Percentiles rank a stretch among this genome's conserved stretches.
Evolutionary conservation across 1,140 invertebrate species (phyloP).

Genomic region (Aphidius ervi): DNA sequence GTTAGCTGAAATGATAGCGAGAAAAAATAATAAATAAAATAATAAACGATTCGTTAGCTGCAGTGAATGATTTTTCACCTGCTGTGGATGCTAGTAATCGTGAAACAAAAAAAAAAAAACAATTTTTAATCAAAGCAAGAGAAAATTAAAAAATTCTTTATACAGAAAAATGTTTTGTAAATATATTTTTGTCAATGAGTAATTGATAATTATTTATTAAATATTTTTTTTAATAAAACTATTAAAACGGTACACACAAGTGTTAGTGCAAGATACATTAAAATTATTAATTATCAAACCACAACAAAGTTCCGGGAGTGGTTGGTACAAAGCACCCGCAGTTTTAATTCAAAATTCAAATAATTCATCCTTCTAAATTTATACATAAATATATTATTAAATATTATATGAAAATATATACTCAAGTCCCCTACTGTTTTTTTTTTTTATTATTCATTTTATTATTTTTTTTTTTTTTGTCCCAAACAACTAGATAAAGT

Average conservation of each 20-base stretch:
- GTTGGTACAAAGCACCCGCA: constrained; percentile 19
- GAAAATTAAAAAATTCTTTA: constrained; percentile 2
- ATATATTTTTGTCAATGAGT: constrained; percentile 6
- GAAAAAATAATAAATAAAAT: constrained; percentile 8
- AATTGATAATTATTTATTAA: constrained; percentile 11
- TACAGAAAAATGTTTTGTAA: neutral
- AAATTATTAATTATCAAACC: constrained; percentile 18
- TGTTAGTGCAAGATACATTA: too few species aligned
- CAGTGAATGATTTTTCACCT: constrained; percentile 26
- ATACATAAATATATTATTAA: constrained; percentile 14
- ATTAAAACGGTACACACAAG: too few species aligned
- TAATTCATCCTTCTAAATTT: constrained; percentile 18
- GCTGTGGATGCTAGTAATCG: constrained; percentile 21
- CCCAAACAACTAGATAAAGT: constrained; percentile 28
- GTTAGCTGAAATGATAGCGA: constrained; percentile 9
- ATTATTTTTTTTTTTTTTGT: constrained; percentile 9
- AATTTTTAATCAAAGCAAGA: neutral
- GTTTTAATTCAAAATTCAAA: constrained; percentile 19
- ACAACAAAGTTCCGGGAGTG: constrained; percentile 19
- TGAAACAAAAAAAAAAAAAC: constrained; percentile 2
- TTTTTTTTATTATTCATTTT: neutral
- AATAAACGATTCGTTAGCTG: constrained; percentile 20
- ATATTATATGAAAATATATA: constrained; percentile 24
- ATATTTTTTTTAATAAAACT: constrained; percentile 5
- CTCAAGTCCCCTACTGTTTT: constrained; percentile 1